Conservation (phyloP, 2,888 invertebrate genomes). For the Orgyia antiqua region DNA sequence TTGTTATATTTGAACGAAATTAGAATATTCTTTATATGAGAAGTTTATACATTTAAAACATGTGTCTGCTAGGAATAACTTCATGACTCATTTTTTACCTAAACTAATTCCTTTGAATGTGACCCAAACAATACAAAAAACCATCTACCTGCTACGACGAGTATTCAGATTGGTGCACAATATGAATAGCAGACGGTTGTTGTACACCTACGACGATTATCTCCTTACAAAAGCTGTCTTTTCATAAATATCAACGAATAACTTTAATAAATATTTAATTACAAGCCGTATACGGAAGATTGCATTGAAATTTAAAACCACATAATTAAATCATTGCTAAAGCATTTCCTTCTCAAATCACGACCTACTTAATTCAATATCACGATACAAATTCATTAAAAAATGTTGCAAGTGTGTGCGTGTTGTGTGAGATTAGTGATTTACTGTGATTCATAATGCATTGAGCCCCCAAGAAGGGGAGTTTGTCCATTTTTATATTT, state of each 20-base stretch:
- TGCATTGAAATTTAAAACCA: constrained; percentile 49
- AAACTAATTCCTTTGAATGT: constrained; percentile 34
- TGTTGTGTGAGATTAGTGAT: constrained; percentile 50
- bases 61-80: constrained; percentile 7
- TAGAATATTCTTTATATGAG: too few species aligned
- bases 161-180: constrained; percentile 52
- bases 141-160: constrained; percentile 61
- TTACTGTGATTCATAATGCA: constrained; percentile 72
- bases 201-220: constrained; percentile 61
- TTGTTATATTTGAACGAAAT: too few species aligned
- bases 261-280: constrained; percentile 68
- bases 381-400: constrained; percentile 36
- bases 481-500: constrained; percentile 77
- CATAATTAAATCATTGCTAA: constrained; percentile 45
- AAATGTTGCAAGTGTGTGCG: constrained; percentile 31
- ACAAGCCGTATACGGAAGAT: constrained; percentile 58
- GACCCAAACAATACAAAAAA: constrained; percentile 63
- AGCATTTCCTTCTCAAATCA: constrained; percentile 18
- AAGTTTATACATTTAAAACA: too few species aligned
- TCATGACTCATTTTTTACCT: constrained; percentile 39
- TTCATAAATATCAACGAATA: constrained; percentile 53
- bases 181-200: constrained; percentile 52
- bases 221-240: constrained; percentile 40
- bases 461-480: constrained; percentile 72
- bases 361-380: constrained; percentile 24